Base-by-base conservation (phyloP, 2,797 vertebrate species). In the Anguilla anguilla region DNA sequence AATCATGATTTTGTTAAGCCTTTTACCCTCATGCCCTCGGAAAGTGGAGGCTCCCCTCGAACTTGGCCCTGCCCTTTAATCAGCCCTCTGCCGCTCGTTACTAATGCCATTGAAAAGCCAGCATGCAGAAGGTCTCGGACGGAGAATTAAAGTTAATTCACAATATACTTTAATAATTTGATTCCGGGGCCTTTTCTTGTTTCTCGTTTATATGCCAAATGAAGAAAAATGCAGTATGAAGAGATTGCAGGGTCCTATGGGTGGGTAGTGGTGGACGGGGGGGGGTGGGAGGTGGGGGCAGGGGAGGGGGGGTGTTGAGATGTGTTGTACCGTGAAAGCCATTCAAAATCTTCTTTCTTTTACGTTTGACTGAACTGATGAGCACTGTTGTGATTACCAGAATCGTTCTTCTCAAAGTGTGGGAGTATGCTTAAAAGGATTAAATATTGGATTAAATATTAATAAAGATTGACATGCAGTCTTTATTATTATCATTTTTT, bases 21-120 rank as follows among this genome's bases (percentile, higher is more conserved):
- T n/a, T 49, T 87, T 72, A 87, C 79, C 88, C 83, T 82, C 86
- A 9, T 49, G 84, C 64, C 22, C 85, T 59, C 88, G 53, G 31
- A 67, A 51, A 25, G 61, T 85, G 46, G 49, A 83, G 51, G 39
- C 81, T 43, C 17, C 35, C 69, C 83, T 46, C 9, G 5, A 64
- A 46, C 77, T 61, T 19, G 28, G 19, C 59, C 46, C 39, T 51
- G 28, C 7, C 67, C 46, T 77, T 85, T 67, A 43, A 67, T 88
- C 61, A 49, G 88, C 85, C 92, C 35, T 57, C 77, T 5, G 22
- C 49, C 35, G 31, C 17, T 87, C 86, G 25, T 91, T 92, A 83
- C 90, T 91, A 91, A 92, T 85, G 61, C 69, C 89, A 87, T 89
- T 88, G 87, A 88, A 67, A 86, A 88, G 85, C 77, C 67, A 49